These are phyloP conservation scores for Limnephilus lunatus DNA, from an alignment of 2,888 invertebrate genomes.

Conservation along the genomic window DNA sequence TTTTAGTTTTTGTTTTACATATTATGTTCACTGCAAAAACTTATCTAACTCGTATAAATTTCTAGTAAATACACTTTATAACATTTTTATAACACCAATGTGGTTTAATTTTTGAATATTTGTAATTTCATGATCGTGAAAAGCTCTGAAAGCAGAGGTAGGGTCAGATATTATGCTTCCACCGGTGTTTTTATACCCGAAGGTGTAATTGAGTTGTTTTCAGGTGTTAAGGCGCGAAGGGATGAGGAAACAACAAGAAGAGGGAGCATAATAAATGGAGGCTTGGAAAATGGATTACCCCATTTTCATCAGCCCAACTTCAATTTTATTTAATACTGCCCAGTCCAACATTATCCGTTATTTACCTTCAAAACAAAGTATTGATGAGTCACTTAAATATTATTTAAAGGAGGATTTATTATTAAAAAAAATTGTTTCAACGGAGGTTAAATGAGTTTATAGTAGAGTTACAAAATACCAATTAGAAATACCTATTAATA, in stretches of 20 bases:
- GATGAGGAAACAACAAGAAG: slow-evolving; percentile 28
- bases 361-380: background rate
- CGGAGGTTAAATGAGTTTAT: too few relatives aligned
- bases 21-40: too few relatives aligned
- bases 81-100: too few relatives aligned
- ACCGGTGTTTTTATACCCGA: slow-evolving; percentile 23
- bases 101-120: background rate
- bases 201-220: slow-evolving; percentile 51
- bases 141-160: background rate
- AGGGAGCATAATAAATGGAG: slow-evolving; percentile 44
- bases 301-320: slow-evolving; percentile 38
- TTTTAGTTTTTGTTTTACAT: background rate
- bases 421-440: too few relatives aligned
- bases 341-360: background rate
- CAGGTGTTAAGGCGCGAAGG: slow-evolving; percentile 43
- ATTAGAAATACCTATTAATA: too few relatives aligned
- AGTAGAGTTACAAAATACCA: too few relatives aligned
- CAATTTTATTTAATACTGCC: slow-evolving; percentile 41
- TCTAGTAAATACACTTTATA: too few relatives aligned
- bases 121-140: background rate
- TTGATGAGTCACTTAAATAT: background rate
- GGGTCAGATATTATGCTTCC: slow-evolving; percentile 17
- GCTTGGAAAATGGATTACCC: slow-evolving; percentile 47
- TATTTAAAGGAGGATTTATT: too few relatives aligned
- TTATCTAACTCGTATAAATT: too few relatives aligned